Conservation (phyloP, 2,888 invertebrate species). For the Gandaritis pyraliata region DNA sequence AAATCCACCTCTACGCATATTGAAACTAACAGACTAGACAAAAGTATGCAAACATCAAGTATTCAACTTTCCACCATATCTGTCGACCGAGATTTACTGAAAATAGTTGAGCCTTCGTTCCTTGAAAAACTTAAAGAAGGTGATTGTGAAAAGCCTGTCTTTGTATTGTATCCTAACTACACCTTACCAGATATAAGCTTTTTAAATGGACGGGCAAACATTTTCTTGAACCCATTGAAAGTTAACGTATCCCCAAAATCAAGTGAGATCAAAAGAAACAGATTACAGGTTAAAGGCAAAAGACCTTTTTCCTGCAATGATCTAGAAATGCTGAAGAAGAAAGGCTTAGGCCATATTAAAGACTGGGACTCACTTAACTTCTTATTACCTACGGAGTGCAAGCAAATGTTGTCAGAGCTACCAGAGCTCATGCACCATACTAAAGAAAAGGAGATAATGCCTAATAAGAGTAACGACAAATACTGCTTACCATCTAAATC, state of each 20-base stretch:
- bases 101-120: constrained; percentile 88
- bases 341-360: constrained; percentile 92
- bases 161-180: constrained; percentile 95
- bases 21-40: constrained; percentile 85
- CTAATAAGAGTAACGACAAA: constrained; percentile 67
- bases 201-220: constrained; percentile 86
- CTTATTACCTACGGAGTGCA: constrained; percentile 93
- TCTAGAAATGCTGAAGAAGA: constrained; percentile 90
- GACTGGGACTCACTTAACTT: constrained; percentile 98
- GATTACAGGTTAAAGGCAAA: constrained; percentile 73
- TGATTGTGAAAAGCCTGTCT: constrained; percentile 90
- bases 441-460: constrained; percentile 77
- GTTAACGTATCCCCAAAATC: constrained; percentile 74
- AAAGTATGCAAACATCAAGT: constrained; percentile 90
- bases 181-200: constrained; percentile 95
- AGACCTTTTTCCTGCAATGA: constrained; percentile 93
- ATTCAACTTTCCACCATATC: constrained; percentile 68
- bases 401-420: constrained; percentile 90
- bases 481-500: constrained; percentile 81
- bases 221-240: constrained; percentile 90
- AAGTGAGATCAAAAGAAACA: constrained; percentile 70
- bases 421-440: constrained; percentile 89
- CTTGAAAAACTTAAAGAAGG: constrained; percentile 87
- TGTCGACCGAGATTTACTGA: constrained; percentile 80
- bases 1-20: constrained; percentile 82